A percentile compares a stretch with the other conserved stretches of the same genome.
Evolutionary conservation across 2,797 vertebrate genomes (phyloP).

Genomic region (Pseudochirops corinnae): DNA sequence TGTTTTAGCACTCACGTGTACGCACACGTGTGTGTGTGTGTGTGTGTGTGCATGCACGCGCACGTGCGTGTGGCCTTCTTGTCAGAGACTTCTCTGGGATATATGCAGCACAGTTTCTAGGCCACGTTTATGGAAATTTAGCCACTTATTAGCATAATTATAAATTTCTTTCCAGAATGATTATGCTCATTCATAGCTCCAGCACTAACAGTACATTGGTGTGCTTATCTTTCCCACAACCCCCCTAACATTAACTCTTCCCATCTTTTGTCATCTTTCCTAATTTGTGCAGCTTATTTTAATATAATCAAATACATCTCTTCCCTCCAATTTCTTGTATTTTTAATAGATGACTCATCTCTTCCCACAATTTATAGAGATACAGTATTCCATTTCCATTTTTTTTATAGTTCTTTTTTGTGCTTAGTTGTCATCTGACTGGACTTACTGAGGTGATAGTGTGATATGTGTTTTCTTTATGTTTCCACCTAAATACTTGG

Average conservation of each 20-base stretch:
- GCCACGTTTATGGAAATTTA: not conserved
- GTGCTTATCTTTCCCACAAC: not conserved
- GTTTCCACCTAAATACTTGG: not conserved
- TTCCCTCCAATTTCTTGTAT: not conserved
- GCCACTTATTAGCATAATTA: not conserved
- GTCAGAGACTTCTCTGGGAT: not conserved
- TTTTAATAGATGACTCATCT: not conserved
- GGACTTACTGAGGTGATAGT: not conserved
- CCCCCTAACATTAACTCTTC: not conserved
- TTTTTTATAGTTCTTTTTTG: not conserved
- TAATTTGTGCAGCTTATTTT: not conserved
- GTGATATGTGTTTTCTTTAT: not conserved
- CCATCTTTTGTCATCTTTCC: not conserved
- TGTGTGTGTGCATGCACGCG: too few species aligned
- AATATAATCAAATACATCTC: not conserved
- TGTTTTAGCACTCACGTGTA: not conserved
- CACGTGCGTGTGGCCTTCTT: not conserved
- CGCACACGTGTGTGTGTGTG: too few species aligned
- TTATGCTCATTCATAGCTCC: not conserved
- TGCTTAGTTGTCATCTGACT: not conserved
- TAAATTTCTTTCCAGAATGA: not conserved
- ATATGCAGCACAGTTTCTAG: not conserved
- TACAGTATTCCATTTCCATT: not conserved
- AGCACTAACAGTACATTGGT: not conserved
- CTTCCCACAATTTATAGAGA: not conserved